Percentiles rank a stretch among this genome's conserved stretches.
Conservation (phyloP, 2,888 invertebrate species). For the Eilema sororculum region DNA sequence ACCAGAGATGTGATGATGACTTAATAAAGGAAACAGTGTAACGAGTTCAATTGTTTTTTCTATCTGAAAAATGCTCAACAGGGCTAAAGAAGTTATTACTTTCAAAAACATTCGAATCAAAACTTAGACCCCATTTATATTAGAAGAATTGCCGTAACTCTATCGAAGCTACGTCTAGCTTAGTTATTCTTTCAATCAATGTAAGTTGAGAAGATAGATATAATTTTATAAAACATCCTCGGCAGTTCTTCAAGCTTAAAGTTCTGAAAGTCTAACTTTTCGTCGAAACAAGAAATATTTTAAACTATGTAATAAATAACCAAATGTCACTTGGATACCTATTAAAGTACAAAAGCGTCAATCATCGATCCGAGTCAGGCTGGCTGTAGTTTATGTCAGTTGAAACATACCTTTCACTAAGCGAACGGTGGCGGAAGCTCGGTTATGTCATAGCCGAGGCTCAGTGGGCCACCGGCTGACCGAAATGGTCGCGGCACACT, state of each 20-base stretch:
- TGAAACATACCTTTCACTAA: slow-evolving; percentile 72
- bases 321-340: slow-evolving; percentile 34
- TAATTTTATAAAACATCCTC: slow-evolving; percentile 28
- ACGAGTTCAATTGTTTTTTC: too few species aligned
- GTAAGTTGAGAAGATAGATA: not conserved
- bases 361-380: slow-evolving; percentile 26
- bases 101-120: not conserved
- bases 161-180: not conserved
- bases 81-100: too few species aligned
- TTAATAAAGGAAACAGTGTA: too few species aligned
- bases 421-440: slow-evolving; percentile 78
- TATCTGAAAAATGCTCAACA: too few species aligned
- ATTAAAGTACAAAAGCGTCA: slow-evolving; percentile 41
- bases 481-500: slow-evolving; percentile 83
- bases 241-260: slow-evolving; percentile 29
- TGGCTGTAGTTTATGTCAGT: slow-evolving; percentile 53
- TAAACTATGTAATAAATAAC: slow-evolving; percentile 27
- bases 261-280: slow-evolving; percentile 25
- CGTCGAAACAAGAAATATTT: slow-evolving; percentile 19
- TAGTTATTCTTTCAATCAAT: too few species aligned
- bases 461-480: slow-evolving; percentile 83
- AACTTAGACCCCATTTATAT: not conserved
- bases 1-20: too few species aligned
- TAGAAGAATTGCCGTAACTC: not conserved
- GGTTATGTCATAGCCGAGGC: slow-evolving; percentile 75